Evolutionary conservation across 2,888 invertebrate genomes (phyloP).

Genomic region (Hoplodrina blanda): DNA sequence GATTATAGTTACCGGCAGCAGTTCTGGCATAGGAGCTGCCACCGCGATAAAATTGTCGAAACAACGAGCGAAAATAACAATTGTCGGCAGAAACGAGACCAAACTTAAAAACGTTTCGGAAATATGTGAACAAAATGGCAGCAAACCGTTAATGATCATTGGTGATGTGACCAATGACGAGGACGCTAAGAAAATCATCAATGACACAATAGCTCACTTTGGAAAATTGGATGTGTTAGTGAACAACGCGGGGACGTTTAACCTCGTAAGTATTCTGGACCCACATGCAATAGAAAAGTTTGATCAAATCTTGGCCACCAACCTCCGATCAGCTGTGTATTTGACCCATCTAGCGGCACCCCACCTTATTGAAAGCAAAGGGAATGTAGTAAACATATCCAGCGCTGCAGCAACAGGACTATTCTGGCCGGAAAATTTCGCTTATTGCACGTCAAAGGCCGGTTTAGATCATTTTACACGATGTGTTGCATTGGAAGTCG

Average conservation of each 20-base stretch:
- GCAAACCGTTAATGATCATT: slow-evolving; percentile 62
- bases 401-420: slow-evolving; percentile 85
- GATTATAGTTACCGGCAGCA: slow-evolving; percentile 65
- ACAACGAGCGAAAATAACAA: slow-evolving; percentile 61
- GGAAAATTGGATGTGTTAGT: slow-evolving; percentile 71
- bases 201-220: slow-evolving; percentile 59
- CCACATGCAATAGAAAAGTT: slow-evolving; percentile 64
- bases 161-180: slow-evolving; percentile 66
- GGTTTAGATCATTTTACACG: slow-evolving; percentile 97
- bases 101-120: slow-evolving; percentile 62
- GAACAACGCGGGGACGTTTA: slow-evolving; percentile 68
- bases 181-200: slow-evolving; percentile 61
- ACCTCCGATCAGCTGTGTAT: slow-evolving; percentile 67
- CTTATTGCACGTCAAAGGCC: slow-evolving; percentile 93
- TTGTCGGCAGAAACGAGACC: slow-evolving; percentile 65
- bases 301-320: slow-evolving; percentile 66
- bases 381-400: slow-evolving; percentile 96
- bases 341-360: slow-evolving; percentile 92
- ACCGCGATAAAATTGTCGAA: slow-evolving; percentile 58
- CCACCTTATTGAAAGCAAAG: slow-evolving; percentile 93
- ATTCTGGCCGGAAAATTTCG: slow-evolving; percentile 48
- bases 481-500: slow-evolving; percentile 95
- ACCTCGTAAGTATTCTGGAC: slow-evolving; percentile 57
- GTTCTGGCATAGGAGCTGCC: slow-evolving; percentile 67
- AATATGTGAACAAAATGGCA: slow-evolving; percentile 60